Evolutionary conservation across 2,113 vertebrate species (phyloP).

Genomic region (Raja brachyura): DNA sequence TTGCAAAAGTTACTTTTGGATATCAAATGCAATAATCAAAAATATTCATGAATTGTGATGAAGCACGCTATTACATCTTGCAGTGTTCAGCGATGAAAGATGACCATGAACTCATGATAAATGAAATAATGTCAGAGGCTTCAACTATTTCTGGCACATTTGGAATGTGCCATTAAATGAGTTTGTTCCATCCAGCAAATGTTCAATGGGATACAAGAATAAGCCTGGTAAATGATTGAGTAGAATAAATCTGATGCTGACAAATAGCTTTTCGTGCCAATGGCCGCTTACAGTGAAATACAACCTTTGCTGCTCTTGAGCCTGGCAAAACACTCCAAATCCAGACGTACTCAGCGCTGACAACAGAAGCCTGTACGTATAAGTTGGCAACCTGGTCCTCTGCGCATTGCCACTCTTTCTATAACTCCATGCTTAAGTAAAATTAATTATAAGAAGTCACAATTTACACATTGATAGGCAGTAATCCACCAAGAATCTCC

Average conservation of each 20-base stretch:
- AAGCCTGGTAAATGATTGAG: neutral
- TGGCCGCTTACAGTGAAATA: neutral
- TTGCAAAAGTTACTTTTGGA: slow-evolving; percentile 10
- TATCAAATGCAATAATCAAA: neutral
- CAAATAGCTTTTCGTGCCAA: neutral
- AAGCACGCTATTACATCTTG: neutral
- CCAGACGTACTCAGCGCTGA: neutral
- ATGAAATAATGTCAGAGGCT: neutral
- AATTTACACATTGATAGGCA: neutral
- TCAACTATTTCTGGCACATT: neutral
- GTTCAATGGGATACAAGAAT: neutral
- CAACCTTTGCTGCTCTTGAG: too few species aligned
- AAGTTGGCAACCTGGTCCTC: neutral
- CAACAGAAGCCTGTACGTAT: neutral
- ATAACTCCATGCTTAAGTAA: too few species aligned
- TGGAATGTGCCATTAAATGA: neutral
- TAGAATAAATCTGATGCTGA: neutral
- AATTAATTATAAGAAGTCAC: neutral
- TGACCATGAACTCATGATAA: slow-evolving; percentile 5
- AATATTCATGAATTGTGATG: neutral
- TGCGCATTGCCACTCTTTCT: neutral
- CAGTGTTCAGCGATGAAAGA: neutral
- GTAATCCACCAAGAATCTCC: neutral
- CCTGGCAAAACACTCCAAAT: neutral
- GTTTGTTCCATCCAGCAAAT: neutral